Conservation (phyloP, 2,113 vertebrate genomes). For the Phasianus colchicus region DNA sequence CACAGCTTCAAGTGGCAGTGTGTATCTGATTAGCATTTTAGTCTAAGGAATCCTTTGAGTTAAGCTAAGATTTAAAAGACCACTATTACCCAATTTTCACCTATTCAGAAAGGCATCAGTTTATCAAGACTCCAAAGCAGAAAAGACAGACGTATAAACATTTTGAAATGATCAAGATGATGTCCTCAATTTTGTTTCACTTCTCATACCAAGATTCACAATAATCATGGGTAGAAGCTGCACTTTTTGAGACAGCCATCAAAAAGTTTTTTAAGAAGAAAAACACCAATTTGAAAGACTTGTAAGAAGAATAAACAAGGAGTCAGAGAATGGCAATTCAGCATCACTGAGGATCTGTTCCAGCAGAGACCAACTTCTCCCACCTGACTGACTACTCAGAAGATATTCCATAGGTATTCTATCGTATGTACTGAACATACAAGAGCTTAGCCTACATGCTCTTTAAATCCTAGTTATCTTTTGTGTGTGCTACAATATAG, state of each 20-base stretch:
- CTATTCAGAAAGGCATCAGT: not conserved
- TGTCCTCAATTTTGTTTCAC: not conserved
- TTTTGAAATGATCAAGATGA: not conserved
- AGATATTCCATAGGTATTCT: not conserved
- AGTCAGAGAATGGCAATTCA: not conserved
- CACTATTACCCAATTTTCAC: not conserved
- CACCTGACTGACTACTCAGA: not conserved
- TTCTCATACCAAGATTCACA: not conserved
- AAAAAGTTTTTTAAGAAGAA: not conserved
- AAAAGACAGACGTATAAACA: not conserved
- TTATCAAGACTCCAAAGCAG: not conserved
- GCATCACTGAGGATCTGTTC: not conserved
- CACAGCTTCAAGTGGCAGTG: not conserved
- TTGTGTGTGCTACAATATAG: rapidly evolving
- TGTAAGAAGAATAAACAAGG: not conserved
- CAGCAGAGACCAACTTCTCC: not conserved
- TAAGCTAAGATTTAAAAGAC: not conserved
- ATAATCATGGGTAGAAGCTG: not conserved
- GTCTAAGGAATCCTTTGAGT: not conserved
- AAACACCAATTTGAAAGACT: not conserved
- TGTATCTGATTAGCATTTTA: not conserved
- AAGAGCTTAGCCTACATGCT: not conserved
- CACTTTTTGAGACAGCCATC: not conserved
- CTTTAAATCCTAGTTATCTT: not conserved
- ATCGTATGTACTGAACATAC: not conserved